Evolutionary conservation across 2,888 invertebrate species (phyloP).

Genomic region (Chrysolina americana): DNA sequence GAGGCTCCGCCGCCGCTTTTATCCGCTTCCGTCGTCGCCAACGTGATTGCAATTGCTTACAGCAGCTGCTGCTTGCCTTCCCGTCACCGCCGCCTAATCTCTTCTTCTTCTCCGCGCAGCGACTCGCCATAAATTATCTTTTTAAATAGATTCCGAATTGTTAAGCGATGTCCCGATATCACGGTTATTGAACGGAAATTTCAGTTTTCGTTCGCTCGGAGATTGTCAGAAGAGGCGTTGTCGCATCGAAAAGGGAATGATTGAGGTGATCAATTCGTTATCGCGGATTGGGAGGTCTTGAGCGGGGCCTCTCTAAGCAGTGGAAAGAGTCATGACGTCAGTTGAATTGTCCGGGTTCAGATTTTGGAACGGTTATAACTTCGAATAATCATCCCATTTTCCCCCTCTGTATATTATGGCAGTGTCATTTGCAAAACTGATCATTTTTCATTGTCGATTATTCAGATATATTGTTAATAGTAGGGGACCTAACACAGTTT

Average conservation of each 20-base stretch:
- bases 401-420: no score
- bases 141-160: constrained; percentile 18
- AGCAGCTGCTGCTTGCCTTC: constrained; percentile 13
- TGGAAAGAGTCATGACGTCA: no score
- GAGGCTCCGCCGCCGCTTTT: constrained; percentile 40
- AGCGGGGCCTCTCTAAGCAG: no score
- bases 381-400: no score
- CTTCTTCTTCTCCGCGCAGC: constrained; percentile 4
- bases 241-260: no score
- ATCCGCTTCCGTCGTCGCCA: constrained; percentile 58
- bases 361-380: no score
- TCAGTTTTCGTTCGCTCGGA: background rate
- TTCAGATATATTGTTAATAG: no score
- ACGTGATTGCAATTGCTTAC: constrained; percentile 54
- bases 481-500: no score
- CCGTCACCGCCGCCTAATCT: constrained; percentile 10
- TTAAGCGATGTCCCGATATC: constrained; percentile 20
- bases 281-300: no score
- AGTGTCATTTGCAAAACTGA: no score
- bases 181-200: constrained; percentile 13
- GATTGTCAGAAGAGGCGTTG: background rate
- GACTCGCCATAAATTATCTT: constrained; percentile 20
- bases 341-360: no score
- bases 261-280: background rate
- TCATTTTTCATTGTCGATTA: no score